Evolutionary conservation across 2,113 vertebrate genomes (phyloP), one percentile per base, ranked within the genome.

Genomic region (Lasiurus borealis): DNA sequence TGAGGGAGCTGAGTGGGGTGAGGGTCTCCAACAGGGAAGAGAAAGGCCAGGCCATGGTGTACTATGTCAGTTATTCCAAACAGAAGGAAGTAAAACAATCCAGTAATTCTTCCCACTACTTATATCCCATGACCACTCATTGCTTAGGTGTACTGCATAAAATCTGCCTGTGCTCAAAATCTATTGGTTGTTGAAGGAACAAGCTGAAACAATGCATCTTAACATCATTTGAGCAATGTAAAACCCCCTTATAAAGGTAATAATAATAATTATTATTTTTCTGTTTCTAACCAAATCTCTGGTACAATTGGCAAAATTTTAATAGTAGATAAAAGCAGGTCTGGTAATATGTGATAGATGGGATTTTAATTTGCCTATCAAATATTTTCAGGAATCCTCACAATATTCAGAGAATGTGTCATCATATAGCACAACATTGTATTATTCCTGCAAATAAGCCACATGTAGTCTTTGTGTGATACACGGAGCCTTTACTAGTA

Each of bases 351-450:
- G 29, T 91, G 76, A 64, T 7, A 93, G 14, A 12, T 84, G 5
- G 29, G 11, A 62, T 82, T 94, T 78, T 80, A 68, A 92, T 95
- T 89, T 92, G 36, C 34, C 62, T 83, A 29, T 31, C 73, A 86
- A 90, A 68, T 73, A 27, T 59, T 15, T 73, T 78, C 29, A 86
- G 46, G 40, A 69, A 21, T 46, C 44, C 27, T 92, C 21, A 64
- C 80, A 40, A 57, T 77, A 23, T 50, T 40, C 72, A 90, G 52
- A 83, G n/a, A 68, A 62, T 89, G 44, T 82, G 19, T 85, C 27
- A 83, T 80, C 27, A 77, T 80, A 72, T 4, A 86, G 18, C 27
- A 72, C 52, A 69, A 72, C 46, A 69, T 81, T 87, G 77, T 83
- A 92, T 75, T 90, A 92, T 66, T 81, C 68, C 6, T 77, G 11